A percentile compares a stretch with the other conserved stretches of the same genome.
These are phyloP conservation scores for Batillaria attramentaria DNA, from an alignment of 1,140 invertebrate genomes.

Conservation along the genomic window DNA sequence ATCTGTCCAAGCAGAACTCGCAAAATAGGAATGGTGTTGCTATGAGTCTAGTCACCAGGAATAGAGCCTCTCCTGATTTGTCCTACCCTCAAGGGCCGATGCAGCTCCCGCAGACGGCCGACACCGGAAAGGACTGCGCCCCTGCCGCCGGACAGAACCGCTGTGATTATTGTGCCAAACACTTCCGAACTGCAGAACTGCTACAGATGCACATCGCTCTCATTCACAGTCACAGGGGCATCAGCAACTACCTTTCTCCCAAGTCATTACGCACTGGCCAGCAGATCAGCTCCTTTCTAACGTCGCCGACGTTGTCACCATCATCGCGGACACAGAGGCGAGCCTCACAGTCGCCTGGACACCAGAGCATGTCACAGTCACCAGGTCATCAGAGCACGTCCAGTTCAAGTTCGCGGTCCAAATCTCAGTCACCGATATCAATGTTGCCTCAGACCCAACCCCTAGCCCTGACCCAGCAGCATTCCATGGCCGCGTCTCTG, in stretches of 20 bases:
- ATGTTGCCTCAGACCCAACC: conserved; percentile 6
- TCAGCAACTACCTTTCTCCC: conserved; percentile 21
- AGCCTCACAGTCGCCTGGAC: background rate
- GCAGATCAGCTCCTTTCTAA: conserved; percentile 1
- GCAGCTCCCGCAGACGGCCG: conserved; percentile 28
- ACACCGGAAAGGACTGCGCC: background rate
- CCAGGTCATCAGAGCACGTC: conserved; percentile 26
- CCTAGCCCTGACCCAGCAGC: conserved; percentile 11
- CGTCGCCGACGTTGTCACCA: conserved; percentile 12
- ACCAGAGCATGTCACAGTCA: conserved; percentile 22
- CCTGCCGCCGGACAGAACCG: conserved; percentile 18
- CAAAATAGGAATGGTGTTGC: conserved; percentile 28
- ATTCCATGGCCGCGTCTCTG: background rate
- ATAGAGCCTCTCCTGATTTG: conserved; percentile 15
- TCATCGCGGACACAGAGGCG: background rate
- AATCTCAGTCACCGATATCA: conserved; percentile 28
- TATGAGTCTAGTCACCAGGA: conserved; percentile 31
- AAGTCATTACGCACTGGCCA: conserved; percentile 3
- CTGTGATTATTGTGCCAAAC: conserved; percentile 21
- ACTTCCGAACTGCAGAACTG: conserved; percentile 21
- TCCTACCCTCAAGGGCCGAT: conserved; percentile 25
- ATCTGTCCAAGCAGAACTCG: conserved; percentile 28
- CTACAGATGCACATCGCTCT: conserved; percentile 29
- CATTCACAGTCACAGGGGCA: conserved; percentile 7
- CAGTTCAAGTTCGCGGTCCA: conserved; percentile 21